Base-by-base conservation (phyloP, 2,797 vertebrate species). In the Gymnocypris eckloni region DNA sequence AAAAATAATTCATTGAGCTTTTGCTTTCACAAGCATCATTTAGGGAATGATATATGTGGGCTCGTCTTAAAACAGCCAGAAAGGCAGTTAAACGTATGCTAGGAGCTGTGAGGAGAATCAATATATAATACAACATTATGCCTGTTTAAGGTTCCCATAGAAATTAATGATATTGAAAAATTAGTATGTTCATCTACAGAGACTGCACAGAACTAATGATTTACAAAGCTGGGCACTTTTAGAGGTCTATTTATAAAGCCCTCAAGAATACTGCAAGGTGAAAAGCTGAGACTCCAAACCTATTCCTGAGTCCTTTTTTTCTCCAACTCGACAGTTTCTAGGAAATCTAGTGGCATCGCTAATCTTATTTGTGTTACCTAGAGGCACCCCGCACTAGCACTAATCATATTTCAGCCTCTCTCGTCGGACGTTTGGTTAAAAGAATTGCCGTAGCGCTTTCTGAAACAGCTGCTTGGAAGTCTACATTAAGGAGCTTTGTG, bases 1-100 rank as follows among this genome's bases (percentile, higher is more conserved):
- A 93, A 92, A 92, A 93, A 95, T 95, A 95, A 96, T 94, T 94
- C 92, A 95, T 94, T 91, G 92, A 93, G 91, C 93, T 93, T 93
- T 93, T 95, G 92, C 93, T 93, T 95, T 72, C 69, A 61, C 88
- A 92, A 92, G 92, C 90, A 93, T 94, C 92, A 91, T 94, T 93
- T 93, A 89, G 8, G 61, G 43, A 90, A 91, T 94, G 94, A 95
- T 95, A 93, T 94, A 95, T 94, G 93, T 89, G 92, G n/a, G 67
- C 79, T 79, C 84, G 78, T 77, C 84, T 90, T 87, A 87, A 92
- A 89, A 87, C 89, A 89, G 92, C 82, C 86, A 90, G 89, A 95
- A 93, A 93, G 92, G 90, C 89, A 88, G 90, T 92, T 92, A 92
- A 92, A 88, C 66, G 80, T 70, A 77, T 79, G 67, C 86, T 43